Evolutionary conservation across 1,140 invertebrate species (phyloP).

Genomic region (Nephotettix cincticeps): DNA sequence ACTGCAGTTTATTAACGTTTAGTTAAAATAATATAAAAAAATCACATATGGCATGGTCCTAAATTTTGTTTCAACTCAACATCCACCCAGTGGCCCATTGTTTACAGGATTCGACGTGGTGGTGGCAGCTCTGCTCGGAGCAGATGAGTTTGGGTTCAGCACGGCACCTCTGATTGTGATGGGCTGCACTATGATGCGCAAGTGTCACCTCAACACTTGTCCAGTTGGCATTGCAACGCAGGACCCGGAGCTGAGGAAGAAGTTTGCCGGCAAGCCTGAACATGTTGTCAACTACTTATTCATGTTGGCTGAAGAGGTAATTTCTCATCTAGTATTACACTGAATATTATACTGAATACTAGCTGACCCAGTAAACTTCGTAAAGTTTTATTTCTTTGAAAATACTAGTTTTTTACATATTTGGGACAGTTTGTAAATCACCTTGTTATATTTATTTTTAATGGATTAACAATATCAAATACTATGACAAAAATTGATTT

Average conservation of each 20-base stretch:
- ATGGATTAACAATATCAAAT: no score
- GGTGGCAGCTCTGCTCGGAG: slow-evolving; percentile 91
- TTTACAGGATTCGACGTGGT: slow-evolving; percentile 88
- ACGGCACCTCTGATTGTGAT: slow-evolving; percentile 97
- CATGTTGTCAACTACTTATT: slow-evolving; percentile 98
- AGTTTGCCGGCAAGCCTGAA: slow-evolving; percentile 97
- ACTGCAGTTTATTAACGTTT: no score
- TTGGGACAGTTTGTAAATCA: not conserved
- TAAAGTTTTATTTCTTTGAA: not conserved
- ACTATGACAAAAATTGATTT: slow-evolving; percentile 19
- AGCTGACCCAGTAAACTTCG: no score
- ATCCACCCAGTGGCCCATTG: no score
- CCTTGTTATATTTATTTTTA: no score
- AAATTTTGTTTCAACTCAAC: no score
- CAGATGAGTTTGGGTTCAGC: slow-evolving; percentile 99
- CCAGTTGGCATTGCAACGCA: slow-evolving; percentile 98
- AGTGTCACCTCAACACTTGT: slow-evolving; percentile 99
- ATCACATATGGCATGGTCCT: no score
- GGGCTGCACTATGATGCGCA: slow-evolving; percentile 99
- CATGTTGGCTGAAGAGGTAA: slow-evolving; percentile 94
- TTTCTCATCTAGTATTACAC: no score
- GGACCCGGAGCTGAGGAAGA: slow-evolving; percentile 92
- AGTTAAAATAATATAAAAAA: no score
- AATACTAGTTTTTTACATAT: slow-evolving; percentile 22
- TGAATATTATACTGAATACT: slow-evolving; percentile 9